Base-by-base conservation (phyloP, 2,888 invertebrate species). In the Eupeodes latifasciatus region DNA sequence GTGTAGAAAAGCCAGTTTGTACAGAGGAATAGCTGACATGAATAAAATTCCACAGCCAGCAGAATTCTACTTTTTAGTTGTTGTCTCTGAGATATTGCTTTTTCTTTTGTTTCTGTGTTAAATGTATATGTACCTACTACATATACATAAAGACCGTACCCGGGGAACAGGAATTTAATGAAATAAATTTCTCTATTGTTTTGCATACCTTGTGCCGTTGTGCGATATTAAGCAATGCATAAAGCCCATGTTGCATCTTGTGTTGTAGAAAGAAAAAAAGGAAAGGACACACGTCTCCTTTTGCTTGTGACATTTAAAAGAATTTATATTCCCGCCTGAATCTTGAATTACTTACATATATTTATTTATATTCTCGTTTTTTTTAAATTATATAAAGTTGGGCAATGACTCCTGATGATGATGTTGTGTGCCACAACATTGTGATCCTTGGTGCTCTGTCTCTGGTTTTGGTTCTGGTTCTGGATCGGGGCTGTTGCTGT, bases 241-340 rank as follows among this genome's bases (percentile, higher is more conserved):
- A 5, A 44, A 57, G 12, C 49, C 16, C 12, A 69, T 61, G 36
- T 55, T 71, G 64, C 72, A 66, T 74, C 64, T 40, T 36, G 14
- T 66, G 19, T 27, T 53, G 12, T 6, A 57, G 27, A 27, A 1
- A 27, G 27, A 27, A 27, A 27, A 27, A 27, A 27, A 27, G 27
- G 27, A n/a, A 72, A 40, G 19, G 74, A 81, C 66, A 75, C 75
- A 69, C 6, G 49, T 67, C 51, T 55, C 55, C 49, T 19, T 16
- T 19, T 16, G 51, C 14, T 44, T 19, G 40, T 55, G 55, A 55
- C 55, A 57, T 57, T 69, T n/a, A 19, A 66, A 27, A 40, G 55
- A 71, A 71, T 71, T 71, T 27, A 71, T 27, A 71, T 57, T 71
- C 34, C 61, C 47, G 40, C 16, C n/a, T 61, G 75, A 47, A 67